Evolutionary conservation across 2,113 vertebrate genomes (phyloP).

Genomic region (Esox niger): DNA sequence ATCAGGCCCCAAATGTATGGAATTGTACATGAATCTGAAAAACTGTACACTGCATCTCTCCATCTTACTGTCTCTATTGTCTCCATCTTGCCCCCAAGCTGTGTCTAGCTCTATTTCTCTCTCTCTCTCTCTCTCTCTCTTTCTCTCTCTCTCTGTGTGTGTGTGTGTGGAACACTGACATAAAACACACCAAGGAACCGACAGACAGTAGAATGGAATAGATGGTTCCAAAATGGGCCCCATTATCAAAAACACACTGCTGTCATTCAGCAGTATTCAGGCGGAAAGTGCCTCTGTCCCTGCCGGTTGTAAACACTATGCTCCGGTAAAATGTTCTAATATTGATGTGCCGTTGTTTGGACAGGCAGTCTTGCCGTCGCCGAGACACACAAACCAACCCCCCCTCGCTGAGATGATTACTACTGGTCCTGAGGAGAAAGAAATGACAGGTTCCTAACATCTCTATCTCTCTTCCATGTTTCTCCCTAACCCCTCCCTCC

Average conservation of each 20-base stretch:
- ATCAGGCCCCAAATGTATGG: too few species aligned
- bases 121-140: too few species aligned
- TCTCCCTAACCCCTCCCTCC: too few species aligned
- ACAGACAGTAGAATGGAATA: neutral
- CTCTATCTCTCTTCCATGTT: too few species aligned
- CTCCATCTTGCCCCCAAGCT: too few species aligned
- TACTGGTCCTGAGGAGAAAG: slow-evolving; percentile 1
- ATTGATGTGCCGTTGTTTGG: too few species aligned
- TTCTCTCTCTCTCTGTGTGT: neutral
- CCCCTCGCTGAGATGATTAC: slow-evolving; percentile 22
- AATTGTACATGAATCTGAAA: too few species aligned
- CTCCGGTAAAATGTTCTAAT: neutral
- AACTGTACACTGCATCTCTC: too few species aligned
- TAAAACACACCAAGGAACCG: neutral
- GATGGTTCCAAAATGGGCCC: neutral
- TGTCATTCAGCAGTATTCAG: neutral
- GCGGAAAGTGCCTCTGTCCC: neutral
- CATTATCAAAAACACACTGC: neutral
- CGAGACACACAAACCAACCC: slow-evolving; percentile 5
- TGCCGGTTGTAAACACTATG: neutral
- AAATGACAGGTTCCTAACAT: slow-evolving; percentile 18
- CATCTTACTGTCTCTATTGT: too few species aligned
- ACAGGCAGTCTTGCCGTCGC: neutral
- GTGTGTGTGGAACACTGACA: neutral
- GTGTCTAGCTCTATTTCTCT: too few species aligned